Conservation (phyloP, 2,113 vertebrate genomes). For the Hipposideros armiger region DNA sequence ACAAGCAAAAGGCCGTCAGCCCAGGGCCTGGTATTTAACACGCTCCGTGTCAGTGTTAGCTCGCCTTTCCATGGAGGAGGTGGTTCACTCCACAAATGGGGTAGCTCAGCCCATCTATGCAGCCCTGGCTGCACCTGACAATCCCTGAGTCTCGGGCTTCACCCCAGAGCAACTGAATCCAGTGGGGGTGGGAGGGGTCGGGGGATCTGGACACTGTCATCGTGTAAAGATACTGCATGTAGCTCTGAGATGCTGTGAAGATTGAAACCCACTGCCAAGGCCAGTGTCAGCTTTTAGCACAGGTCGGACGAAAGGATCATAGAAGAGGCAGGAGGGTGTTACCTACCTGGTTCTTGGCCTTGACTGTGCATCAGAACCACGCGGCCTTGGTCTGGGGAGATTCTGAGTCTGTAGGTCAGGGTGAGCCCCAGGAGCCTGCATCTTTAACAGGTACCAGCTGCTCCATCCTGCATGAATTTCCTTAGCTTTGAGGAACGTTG, state of each 20-base stretch:
- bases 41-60: rapidly evolving
- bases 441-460: not conserved
- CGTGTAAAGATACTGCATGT: rapidly evolving
- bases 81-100: not conserved
- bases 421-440: not conserved
- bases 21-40: not conserved
- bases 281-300: not conserved
- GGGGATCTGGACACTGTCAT: rapidly evolving
- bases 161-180: not conserved
- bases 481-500: not conserved
- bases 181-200: rapidly evolving
- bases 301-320: rapidly evolving
- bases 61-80: rapidly evolving
- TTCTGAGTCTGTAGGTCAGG: not conserved
- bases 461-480: not conserved
- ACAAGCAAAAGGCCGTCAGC: not conserved
- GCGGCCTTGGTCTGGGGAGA: not conserved
- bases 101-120: rapidly evolving
- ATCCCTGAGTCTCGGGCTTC: not conserved
- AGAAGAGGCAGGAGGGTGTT: not conserved
- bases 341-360: not conserved
- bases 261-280: not conserved
- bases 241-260: no score
- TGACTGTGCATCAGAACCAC: not conserved
- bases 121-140: not conserved